Conservation (phyloP, 2,797 vertebrate species). For the Craterocephalus amniculus region DNA sequence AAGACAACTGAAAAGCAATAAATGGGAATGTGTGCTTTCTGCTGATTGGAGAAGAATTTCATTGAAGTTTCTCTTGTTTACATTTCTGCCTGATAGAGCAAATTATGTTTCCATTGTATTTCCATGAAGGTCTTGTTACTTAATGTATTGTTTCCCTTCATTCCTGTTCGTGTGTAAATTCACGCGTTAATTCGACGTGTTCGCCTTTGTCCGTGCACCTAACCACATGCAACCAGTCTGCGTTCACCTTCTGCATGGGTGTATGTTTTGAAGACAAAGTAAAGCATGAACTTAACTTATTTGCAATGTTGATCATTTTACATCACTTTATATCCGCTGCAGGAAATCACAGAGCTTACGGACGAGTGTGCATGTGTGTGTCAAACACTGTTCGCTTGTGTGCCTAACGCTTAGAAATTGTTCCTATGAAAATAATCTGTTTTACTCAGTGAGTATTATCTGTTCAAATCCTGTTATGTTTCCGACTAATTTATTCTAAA, state of each 20-base stretch:
- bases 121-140: slow-evolving; percentile 68
- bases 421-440: background rate
- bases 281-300: slow-evolving; percentile 71
- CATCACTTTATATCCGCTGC: slow-evolving; percentile 72
- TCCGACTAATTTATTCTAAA: background rate
- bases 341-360: slow-evolving; percentile 74
- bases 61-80: slow-evolving; percentile 78
- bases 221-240: slow-evolving; percentile 44
- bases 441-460: background rate
- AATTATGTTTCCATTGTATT: slow-evolving; percentile 71
- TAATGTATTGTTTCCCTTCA: slow-evolving; percentile 44
- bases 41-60: slow-evolving; percentile 76
- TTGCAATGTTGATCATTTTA: slow-evolving; percentile 73
- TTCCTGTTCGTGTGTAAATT: slow-evolving; percentile 26
- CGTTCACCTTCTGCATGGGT: slow-evolving; percentile 42
- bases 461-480: background rate
- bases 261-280: slow-evolving; percentile 67
- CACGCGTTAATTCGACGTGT: slow-evolving; percentile 24
- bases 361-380: slow-evolving; percentile 5
- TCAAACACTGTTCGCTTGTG: slow-evolving; percentile 4
- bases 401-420: background rate
- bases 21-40: slow-evolving; percentile 67
- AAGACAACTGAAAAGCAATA: slow-evolving; percentile 53
- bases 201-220: slow-evolving; percentile 34
- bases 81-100: slow-evolving; percentile 72